Percentiles rank a stretch among this genome's conserved stretches.
Conservation (phyloP, 2,797 vertebrate genomes). For the Hippopotamyrus pictus region DNA sequence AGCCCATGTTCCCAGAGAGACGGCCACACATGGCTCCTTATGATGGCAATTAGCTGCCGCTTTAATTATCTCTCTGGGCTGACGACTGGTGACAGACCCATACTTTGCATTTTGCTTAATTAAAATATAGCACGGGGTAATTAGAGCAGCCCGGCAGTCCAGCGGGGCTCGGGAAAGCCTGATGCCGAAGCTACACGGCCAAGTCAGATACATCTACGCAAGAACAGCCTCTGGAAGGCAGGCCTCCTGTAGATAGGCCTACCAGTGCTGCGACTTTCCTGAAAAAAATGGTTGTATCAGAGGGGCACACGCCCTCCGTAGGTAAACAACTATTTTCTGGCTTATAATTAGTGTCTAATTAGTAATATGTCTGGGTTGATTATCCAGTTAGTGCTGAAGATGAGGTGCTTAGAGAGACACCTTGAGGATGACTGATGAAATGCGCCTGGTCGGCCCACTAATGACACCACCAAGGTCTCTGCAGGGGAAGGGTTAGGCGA, state of each 20-base stretch:
- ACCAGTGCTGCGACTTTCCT: not conserved
- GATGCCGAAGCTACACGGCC: not conserved
- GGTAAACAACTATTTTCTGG: not conserved
- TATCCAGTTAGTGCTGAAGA: not conserved
- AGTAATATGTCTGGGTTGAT: not conserved
- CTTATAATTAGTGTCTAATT: not conserved
- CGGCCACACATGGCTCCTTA: conserved; percentile 72
- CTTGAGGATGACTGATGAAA: not conserved
- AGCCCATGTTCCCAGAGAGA: conserved; percentile 39
- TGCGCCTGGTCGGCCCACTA: not conserved
- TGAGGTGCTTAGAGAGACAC: not conserved
- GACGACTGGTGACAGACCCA: conserved; percentile 72
- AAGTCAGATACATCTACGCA: not conserved
- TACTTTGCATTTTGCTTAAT: conserved; percentile 71
- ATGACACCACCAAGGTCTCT: not conserved
- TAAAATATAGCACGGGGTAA: conserved; percentile 71
- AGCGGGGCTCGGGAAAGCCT: conserved; percentile 44
- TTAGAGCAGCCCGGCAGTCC: conserved; percentile 52
- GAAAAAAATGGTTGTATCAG: not conserved
- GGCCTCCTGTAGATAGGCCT: not conserved
- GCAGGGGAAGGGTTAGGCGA: not conserved
- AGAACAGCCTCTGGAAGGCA: not conserved
- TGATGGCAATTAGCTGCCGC: conserved; percentile 73
- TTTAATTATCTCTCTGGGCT: conserved; percentile 74
- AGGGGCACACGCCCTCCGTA: not conserved